Percentiles rank a stretch among this genome's conserved stretches.
phyloP scores from a whole-genome alignment of 2,113 vertebrate species.

The Mormoops blainvillei region DNA sequence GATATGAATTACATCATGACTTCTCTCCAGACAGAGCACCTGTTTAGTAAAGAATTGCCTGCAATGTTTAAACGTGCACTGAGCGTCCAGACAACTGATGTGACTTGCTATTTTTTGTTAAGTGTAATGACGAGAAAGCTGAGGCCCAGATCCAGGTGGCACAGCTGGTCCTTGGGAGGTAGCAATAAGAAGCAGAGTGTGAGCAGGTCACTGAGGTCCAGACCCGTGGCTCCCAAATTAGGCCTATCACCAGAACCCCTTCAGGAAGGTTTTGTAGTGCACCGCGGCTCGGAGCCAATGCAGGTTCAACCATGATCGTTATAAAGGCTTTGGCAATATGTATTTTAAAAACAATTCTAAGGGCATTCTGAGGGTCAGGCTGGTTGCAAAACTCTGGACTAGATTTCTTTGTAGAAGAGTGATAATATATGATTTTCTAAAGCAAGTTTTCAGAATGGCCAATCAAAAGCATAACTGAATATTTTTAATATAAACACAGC shows the following conservation, averaged over 20 bases:
- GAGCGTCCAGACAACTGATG: background rate
- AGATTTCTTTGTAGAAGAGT: background rate
- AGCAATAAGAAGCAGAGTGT: background rate
- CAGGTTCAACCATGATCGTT: background rate
- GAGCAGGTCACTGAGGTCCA: background rate
- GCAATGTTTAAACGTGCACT: background rate
- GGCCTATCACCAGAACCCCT: background rate
- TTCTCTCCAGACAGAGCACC: background rate
- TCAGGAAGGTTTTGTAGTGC: background rate
- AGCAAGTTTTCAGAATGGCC: background rate
- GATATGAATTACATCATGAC: background rate
- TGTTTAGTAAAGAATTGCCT: background rate
- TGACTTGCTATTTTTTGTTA: background rate
- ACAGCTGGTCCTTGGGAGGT: background rate
- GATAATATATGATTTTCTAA: background rate
- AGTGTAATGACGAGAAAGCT: background rate
- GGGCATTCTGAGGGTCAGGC: background rate
- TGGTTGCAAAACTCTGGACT: background rate
- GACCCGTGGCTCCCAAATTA: background rate
- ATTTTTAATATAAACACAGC: background rate
- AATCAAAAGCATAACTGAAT: background rate
- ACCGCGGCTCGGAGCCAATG: background rate
- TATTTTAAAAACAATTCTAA: background rate
- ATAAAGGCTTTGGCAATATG: background rate
- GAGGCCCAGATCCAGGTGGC: background rate